These are phyloP conservation scores for Syngnathus typhle DNA, from an alignment of 2,113 vertebrate genomes.

Conservation along the genomic window DNA sequence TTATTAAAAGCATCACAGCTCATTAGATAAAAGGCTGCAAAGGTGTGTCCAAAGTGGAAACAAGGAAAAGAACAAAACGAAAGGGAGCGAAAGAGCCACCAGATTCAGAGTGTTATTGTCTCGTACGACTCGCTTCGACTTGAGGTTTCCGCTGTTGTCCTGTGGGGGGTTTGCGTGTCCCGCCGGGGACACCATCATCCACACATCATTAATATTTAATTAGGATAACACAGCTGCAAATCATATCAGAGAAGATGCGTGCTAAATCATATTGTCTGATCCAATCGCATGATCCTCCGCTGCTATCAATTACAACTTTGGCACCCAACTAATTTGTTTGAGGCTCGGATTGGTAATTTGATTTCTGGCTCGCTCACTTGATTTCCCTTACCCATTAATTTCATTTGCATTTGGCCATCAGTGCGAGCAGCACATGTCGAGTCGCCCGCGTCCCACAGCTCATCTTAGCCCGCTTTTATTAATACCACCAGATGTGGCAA, in stretches of 20 bases:
- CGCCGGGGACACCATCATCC: conserved; percentile 40
- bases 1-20: conserved; percentile 63
- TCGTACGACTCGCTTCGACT: conserved; percentile 28
- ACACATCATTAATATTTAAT: conserved; percentile 73
- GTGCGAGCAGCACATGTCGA: conserved; percentile 65
- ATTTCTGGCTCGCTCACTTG: conserved; percentile 74
- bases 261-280: conserved; percentile 73
- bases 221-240: conserved; percentile 66
- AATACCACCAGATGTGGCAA: conserved; percentile 60
- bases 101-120: conserved; percentile 38
- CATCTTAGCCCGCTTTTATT: conserved; percentile 69
- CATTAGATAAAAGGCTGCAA: conserved; percentile 54
- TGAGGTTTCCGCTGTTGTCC: conserved; percentile 28
- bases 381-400: conserved; percentile 78
- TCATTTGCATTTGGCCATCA: conserved; percentile 74
- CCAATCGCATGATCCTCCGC: conserved; percentile 59
- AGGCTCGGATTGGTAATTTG: conserved; percentile 73
- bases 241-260: conserved; percentile 65
- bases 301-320: conserved; percentile 80
- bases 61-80: conserved; percentile 35
- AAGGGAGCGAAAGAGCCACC: conserved; percentile 40
- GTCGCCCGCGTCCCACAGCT: conserved; percentile 69
- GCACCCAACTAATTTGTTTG: conserved; percentile 75
- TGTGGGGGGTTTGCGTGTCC: conserved; percentile 31
- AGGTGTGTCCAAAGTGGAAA: conserved; percentile 31